phyloP scores from a whole-genome alignment of 2,797 vertebrate genomes.

The Sarcoramphus papa region DNA sequence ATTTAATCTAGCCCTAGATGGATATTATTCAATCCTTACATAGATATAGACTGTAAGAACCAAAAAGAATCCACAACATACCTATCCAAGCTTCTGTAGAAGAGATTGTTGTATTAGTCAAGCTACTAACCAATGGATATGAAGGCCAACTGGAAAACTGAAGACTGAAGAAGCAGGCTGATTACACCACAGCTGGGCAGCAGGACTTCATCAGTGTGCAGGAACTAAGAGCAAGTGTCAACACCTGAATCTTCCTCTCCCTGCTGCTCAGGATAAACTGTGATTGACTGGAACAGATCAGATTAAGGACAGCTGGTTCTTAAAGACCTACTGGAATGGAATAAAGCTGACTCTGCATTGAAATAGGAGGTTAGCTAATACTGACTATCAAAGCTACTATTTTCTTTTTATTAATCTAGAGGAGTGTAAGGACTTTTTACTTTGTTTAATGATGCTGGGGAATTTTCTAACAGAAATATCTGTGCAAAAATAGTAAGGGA shows the following conservation, averaged over 20 bases:
- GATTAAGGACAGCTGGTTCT: neutral
- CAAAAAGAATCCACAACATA: neutral
- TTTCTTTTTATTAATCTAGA: neutral
- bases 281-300: neutral
- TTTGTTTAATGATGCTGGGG: neutral
- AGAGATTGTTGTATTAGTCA: neutral
- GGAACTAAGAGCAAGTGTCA: neutral
- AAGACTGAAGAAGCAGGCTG: neutral
- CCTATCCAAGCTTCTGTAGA: neutral
- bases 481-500: neutral
- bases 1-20: neutral
- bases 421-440: neutral
- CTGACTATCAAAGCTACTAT: neutral
- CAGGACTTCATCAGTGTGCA: neutral
- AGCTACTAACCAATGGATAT: too few relatives aligned
- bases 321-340: neutral
- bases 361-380: neutral
- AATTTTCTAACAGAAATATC: neutral
- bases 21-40: neutral
- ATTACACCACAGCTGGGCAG: neutral
- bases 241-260: neutral
- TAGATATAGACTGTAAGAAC: neutral
- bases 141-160: accelerated
- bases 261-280: neutral
- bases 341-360: neutral